Evolutionary conservation across 2,113 vertebrate genomes (phyloP), one percentile per base, ranked within the genome.

Genomic region (Podarcis muralis): DNA sequence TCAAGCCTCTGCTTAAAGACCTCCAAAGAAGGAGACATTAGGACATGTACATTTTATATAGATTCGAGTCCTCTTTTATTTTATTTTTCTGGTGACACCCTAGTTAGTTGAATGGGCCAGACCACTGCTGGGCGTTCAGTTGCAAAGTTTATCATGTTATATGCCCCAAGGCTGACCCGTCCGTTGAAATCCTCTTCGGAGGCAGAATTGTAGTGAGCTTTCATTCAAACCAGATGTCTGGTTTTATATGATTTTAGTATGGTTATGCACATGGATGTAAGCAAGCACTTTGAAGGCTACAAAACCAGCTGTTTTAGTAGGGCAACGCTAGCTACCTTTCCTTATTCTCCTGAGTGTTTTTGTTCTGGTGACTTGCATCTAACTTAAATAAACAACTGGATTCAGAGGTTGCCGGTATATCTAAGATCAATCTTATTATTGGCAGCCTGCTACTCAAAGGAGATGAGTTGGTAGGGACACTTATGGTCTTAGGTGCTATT

Each of bases 401-500:
- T 88, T 88, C 62, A 62, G 30, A 76, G 8, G 57, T 7, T 88
- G 69, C 11, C 32, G 57, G n/a, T 76, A 9, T 43, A 88, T 27
- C 12, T 32, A 66, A 88, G 57, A 53, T 88, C 71, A 83, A 27
- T 83, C 71, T 65, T 65, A 66, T 65, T 83, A 83, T 25, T 66
- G 57, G 76, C 76, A 87, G 30, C 76, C 37, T 53, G 71, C 30
- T 68, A 35, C 59, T 37, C 59, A 88, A 83, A 68, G 59, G 22
- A 12, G 22, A 40, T 53, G 7, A 76, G 37, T 25, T 88, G 71
- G 81, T 15, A 83, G 72, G 80, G 13, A 12, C 59, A 35, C 83
- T 94, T 87, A 81, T 90, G 37, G 82, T 83, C 66, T 69, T 84
- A 65, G 68, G 30, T 48, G 40, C 23, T 68, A 3, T 77, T 68